These are phyloP conservation scores for Sebastes diploproa DNA, from an alignment of 2,797 vertebrate genomes.

Conservation along the genomic window DNA sequence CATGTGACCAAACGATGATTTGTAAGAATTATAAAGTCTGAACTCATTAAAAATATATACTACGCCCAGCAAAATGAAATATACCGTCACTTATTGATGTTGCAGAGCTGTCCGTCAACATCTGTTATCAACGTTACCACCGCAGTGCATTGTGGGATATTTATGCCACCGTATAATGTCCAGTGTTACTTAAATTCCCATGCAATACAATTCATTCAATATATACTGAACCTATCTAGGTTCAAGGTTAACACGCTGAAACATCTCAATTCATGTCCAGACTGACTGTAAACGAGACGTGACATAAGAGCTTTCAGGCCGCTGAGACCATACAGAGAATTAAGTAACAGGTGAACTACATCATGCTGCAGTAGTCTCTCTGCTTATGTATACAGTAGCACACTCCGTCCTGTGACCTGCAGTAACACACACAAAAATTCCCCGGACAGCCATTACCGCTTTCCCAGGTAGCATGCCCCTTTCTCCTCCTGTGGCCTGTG, in stretches of 20 bases:
- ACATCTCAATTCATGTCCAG: not conserved
- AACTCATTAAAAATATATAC: no score
- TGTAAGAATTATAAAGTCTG: no score
- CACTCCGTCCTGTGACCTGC: conserved; percentile 38
- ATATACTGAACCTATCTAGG: not conserved
- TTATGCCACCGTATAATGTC: no score
- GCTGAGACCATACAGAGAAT: conserved; percentile 8
- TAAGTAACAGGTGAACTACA: conserved; percentile 26
- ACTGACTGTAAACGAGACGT: conserved; percentile 25
- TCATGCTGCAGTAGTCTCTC: conserved; percentile 6
- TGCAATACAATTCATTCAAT: not conserved
- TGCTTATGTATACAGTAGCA: conserved; percentile 31
- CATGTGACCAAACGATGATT: no score
- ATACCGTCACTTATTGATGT: no score
- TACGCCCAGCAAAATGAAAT: no score
- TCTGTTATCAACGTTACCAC: no score
- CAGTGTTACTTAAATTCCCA: not conserved
- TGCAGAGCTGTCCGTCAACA: no score
- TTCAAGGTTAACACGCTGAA: conserved; percentile 4
- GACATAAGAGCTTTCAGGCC: conserved; percentile 4
- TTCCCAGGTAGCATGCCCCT: conserved; percentile 22
- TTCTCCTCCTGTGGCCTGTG: conserved; percentile 65
- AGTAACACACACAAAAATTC: conserved; percentile 47
- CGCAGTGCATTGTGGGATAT: no score
- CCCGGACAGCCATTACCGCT: conserved; percentile 57